Evolutionary conservation across 2,888 invertebrate species (phyloP).

Genomic region (Drosophila subquinaria): DNA sequence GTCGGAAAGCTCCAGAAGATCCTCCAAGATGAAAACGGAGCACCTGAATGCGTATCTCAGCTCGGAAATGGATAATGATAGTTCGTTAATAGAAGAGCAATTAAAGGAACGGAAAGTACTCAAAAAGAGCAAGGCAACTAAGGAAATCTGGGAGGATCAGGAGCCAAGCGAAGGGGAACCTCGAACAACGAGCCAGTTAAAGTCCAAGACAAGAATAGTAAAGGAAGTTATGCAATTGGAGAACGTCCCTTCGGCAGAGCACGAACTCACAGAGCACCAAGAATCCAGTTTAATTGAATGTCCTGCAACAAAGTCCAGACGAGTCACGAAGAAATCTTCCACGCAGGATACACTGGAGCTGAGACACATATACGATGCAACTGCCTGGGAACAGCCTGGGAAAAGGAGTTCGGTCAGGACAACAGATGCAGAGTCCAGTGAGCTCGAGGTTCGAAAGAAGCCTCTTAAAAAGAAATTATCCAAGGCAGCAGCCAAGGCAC

Average conservation of each 20-base stretch:
- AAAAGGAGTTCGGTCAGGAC: not conserved
- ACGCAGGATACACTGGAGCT: not conserved
- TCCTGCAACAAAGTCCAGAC: slow-evolving; percentile 1
- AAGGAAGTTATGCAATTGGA: not conserved
- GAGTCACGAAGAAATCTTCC: not conserved
- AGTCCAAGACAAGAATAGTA: not conserved
- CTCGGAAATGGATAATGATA: slow-evolving; percentile 11
- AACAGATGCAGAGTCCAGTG: slow-evolving; percentile 10
- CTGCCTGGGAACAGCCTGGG: not conserved
- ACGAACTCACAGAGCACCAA: slow-evolving; percentile 10
- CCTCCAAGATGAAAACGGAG: not conserved
- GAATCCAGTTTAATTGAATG: not conserved
- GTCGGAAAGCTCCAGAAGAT: slow-evolving; percentile 2
- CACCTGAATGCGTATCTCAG: not conserved
- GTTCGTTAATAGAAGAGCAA: not conserved
- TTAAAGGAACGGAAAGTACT: not conserved
- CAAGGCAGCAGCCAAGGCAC: not conserved
- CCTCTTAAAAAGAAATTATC: slow-evolving; percentile 8
- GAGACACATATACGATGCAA: not conserved
- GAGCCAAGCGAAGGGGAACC: not conserved
- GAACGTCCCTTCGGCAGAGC: not conserved
- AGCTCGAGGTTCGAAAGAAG: not conserved
- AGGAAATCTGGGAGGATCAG: not conserved
- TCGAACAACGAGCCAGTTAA: not conserved
- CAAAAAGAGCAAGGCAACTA: not conserved